These are phyloP conservation scores for Drosophila eugracilis DNA, from an alignment of 1,140 invertebrate species.

Conservation along the genomic window DNA sequence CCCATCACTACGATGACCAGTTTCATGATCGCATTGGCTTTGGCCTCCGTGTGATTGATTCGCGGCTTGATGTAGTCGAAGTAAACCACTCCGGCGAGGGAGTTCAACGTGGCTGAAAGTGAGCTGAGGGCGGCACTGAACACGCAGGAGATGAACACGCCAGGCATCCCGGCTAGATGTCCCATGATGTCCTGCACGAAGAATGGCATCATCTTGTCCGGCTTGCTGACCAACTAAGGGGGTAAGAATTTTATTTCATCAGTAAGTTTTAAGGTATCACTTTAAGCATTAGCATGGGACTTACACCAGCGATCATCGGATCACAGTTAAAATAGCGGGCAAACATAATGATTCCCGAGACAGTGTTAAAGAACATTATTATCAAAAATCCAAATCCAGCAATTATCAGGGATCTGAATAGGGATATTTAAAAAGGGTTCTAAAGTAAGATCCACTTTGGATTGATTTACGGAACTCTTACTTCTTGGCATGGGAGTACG, in stretches of 20 bases:
- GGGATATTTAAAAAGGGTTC: neutral
- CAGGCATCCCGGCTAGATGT: constrained; percentile 87
- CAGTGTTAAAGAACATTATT: constrained; percentile 86
- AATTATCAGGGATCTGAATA: constrained; percentile 85
- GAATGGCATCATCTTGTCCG: constrained; percentile 87
- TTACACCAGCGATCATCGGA: constrained; percentile 87
- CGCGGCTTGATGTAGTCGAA: constrained; percentile 89
- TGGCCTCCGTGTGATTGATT: constrained; percentile 86
- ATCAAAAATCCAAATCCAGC: constrained; percentile 85
- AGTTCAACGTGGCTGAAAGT: constrained; percentile 90
- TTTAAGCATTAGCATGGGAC: constrained; percentile 1
- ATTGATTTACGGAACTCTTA: neutral
- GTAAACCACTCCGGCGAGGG: constrained; percentile 90
- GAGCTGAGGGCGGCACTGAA: constrained; percentile 90
- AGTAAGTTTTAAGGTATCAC: neutral
- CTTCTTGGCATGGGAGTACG: constrained; percentile 62
- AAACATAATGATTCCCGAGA: constrained; percentile 90
- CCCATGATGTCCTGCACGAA: constrained; percentile 88
- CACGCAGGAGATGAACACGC: constrained; percentile 89
- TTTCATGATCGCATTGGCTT: constrained; percentile 88
- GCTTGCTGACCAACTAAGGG: constrained; percentile 79
- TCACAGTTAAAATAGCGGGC: constrained; percentile 91
- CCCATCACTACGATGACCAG: constrained; percentile 86
- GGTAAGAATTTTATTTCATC: neutral
- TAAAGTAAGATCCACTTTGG: no score